Evolutionary conservation across 2,888 invertebrate genomes (phyloP).

Genomic region (Brachyptera putata): DNA sequence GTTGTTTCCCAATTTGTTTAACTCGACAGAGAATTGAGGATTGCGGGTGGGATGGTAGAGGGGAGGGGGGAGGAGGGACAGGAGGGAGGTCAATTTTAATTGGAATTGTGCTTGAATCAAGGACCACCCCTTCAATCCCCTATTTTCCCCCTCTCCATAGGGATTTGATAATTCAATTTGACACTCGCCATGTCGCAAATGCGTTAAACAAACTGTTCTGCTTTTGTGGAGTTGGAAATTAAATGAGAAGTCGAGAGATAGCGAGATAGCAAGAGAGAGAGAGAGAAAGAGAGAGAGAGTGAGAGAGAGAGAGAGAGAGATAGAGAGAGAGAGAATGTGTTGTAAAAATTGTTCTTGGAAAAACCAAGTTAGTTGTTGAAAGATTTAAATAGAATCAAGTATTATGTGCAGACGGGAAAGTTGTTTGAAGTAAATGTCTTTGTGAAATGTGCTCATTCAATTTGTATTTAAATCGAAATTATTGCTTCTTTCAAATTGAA

Average conservation of each 20-base stretch:
- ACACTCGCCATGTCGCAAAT: slow-evolving; percentile 31
- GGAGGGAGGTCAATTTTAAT: slow-evolving; percentile 34
- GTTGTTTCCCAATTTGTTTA: slow-evolving; percentile 31
- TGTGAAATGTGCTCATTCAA: too few species aligned
- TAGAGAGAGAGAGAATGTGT: too few species aligned
- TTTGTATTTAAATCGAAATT: too few species aligned
- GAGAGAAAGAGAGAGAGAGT: too few species aligned
- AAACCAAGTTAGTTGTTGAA: too few species aligned
- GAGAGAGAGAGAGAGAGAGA: too few species aligned
- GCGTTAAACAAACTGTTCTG: slow-evolving; percentile 36
- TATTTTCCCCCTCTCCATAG: slow-evolving; percentile 9
- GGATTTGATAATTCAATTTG: slow-evolving; percentile 33
- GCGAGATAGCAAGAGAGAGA: neutral
- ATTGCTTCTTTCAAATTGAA: too few species aligned
- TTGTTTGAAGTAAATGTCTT: too few species aligned
- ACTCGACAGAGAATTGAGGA: slow-evolving; percentile 13
- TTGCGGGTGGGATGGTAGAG: slow-evolving; percentile 18
- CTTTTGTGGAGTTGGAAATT: slow-evolving; percentile 35
- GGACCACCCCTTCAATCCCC: slow-evolving; percentile 16
- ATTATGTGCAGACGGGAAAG: too few species aligned
- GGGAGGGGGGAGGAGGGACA: slow-evolving; percentile 21
- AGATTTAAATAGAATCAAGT: too few species aligned
- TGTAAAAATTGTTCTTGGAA: too few species aligned
- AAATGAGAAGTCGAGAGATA: slow-evolving; percentile 24
- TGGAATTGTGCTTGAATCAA: slow-evolving; percentile 32